Base-by-base conservation (phyloP, 2,113 vertebrate genomes). In the Perccottus glenii region DNA sequence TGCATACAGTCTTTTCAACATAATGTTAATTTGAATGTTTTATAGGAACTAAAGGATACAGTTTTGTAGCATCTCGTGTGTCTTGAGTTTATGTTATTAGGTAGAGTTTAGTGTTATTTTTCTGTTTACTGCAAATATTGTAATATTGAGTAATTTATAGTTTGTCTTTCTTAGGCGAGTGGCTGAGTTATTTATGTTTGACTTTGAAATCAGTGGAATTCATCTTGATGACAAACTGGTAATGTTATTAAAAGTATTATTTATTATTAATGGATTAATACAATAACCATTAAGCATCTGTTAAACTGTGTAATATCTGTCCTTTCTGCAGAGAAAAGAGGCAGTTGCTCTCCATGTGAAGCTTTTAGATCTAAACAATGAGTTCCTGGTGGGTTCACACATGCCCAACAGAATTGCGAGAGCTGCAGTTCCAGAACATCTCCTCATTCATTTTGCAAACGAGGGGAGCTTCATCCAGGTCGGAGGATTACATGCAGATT, bases 201-300 rank as follows among this genome's bases (percentile, higher is more conserved):
- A 99, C 92, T 99, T 99, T 92, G 97, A 99, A 85, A 99, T 99
- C 85, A 99, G 98, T 87, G 98, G 98, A 79, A 99, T 99, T 88
- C 97, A 98, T 87, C 91, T 99, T 81, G 94, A 96, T 90, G 90
- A 95, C 82, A 94, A 96, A 87, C 94, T 96, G 94, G 98, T 98
- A 92, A 27, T 27, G 3, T 27, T 27, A 27, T 27, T 27, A 27
- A 27, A 27, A 27, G 19, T 27, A 27, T 27, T 27, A 27, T 27
- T 27, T 27, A 27, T 27, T 27, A 27, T 27, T 27, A 27, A 2
- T 27, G 19, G 19, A 27, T 27, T 27, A 27, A 27, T 2, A 27
- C 19, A 27, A 27, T 27, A 27, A 27, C 3, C 1, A 27, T 27
- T 27, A 27, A 27, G 19, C 19, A 27, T 27, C 19, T 27, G 3